Base-by-base conservation (phyloP, 2,888 invertebrate genomes). In the Metacarcinus magister region DNA sequence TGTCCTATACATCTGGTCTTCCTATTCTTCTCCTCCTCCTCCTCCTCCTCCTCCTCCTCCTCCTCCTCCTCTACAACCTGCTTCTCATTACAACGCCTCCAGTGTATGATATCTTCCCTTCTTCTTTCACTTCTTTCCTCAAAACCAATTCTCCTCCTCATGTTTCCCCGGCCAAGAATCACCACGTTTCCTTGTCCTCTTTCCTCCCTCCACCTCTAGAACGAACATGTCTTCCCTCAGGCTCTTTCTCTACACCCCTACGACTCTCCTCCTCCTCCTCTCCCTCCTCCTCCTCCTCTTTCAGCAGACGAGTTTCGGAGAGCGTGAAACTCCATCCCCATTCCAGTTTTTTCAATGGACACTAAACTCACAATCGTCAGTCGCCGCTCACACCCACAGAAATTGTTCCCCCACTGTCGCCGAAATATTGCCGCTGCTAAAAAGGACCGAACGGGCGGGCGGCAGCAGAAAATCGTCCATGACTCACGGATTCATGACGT, bases 381-480 rank as follows among this genome's bases (percentile, higher is more conserved):
- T 82, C 82, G 82, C 32, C 82, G 82, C 82, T 28, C 82, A 13
- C 82, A 82, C 28, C 82, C 82, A 13, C 82, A 82, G 28, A 32
- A 32, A 82, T 32, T 82, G 28, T 82, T n/a, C 1, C 82, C 82
- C 82, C 82, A 82, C 32, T 82, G 82, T 82, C 82, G 82, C 82
- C 28, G 13, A 82, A 82, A 82, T 82, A 82, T 13, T 82, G 82
- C 28, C 28, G 32, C 82, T 82, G 82, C 82, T 82, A 82, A 32
- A 82, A 82, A 82, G 82, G 32, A 23, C 32, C 28, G 28, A 32
- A 32, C 7, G 82, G 32, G 82, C 3, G 32, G 82, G 13, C 32
- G 82, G 82, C 28, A 82, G 82, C 82, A 82, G 82, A 82, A 32
- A 82, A 82, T 82, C 82, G 82, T 5, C 82, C 82, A 13, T 82